Base-by-base conservation (phyloP, 64 coral and sea anemone genomes). In the Montipora efflorescens region DNA sequence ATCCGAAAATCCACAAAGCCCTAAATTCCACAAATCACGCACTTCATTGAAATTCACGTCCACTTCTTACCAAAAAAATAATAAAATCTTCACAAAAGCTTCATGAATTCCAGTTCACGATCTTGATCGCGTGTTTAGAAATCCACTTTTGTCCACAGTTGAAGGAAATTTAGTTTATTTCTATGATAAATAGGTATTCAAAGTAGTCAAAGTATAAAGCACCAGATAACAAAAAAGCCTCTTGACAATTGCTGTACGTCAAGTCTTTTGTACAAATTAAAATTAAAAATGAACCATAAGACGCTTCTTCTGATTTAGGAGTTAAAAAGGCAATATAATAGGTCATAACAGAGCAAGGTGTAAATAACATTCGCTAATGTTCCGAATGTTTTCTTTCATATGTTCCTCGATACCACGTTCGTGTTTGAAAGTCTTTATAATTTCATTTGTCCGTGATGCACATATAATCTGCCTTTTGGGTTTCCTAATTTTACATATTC, bases 21-120 rank as follows among this genome's bases (percentile, higher is more conserved):
- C 15, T 70, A 46, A 48, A 50, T 86, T 86, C 82, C 82, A 86
- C 66, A 86, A 86, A 86, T 86, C 82, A 86, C 82, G 62, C 82
- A 51, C 59, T 72, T 86, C 66, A 86, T 71, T 69, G 66, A 84
- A 67, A 86, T 86, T 84, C 44, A 70, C 62, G 44, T 84, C 16
- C 28, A 14, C 1, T 20, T 49, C 19, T 64, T 64, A 16, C 13
- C 15, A 4, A 49, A 14, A 78, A 46, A 76, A 66, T 3, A 48
- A 82, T 44, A 11, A 80, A 20, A 20, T 7, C 49, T 48, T 36
- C 1, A 36, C 36, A 36, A 36, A 36, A 36, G 36, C 36, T 36
- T 36, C 36, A 36, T 36, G 36, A 36, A 36, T 36, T 36, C 36
- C 36, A 82, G 57, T 61, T 67, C 28, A 14, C 21, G 53, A 73